Conservation (phyloP, 2,888 invertebrate genomes). For the Drosophila rubida region DNA sequence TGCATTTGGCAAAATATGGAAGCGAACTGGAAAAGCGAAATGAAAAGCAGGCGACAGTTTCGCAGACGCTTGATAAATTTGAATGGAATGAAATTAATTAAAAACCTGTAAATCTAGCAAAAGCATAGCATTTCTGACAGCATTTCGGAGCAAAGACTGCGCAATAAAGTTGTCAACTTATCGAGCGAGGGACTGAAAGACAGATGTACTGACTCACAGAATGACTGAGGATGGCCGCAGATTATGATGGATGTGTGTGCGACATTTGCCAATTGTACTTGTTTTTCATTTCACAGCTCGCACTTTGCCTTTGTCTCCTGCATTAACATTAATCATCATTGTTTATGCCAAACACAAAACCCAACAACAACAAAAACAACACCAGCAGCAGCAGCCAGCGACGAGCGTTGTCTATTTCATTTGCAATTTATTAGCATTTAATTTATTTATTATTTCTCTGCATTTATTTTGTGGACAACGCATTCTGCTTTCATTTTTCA, state of each 20-base stretch:
- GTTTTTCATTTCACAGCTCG: slow-evolving; percentile 7
- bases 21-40: slow-evolving; percentile 23
- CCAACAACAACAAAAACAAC: too few species aligned
- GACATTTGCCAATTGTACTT: slow-evolving; percentile 67
- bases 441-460: slow-evolving; percentile 51
- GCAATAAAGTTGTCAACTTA: slow-evolving; percentile 60
- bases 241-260: slow-evolving; percentile 68
- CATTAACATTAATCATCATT: slow-evolving; percentile 65
- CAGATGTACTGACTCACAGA: slow-evolving; percentile 10
- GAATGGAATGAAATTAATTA: slow-evolving; percentile 74
- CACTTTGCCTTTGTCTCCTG: slow-evolving; percentile 43
- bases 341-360: slow-evolving; percentile 46
- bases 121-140: slow-evolving; percentile 47
- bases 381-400: neutral
- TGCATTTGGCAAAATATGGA: slow-evolving; percentile 29
- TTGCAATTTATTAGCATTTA: slow-evolving; percentile 69
- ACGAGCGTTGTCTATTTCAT: slow-evolving; percentile 40
- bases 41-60: slow-evolving; percentile 37
- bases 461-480: slow-evolving; percentile 25
- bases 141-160: too few species aligned
- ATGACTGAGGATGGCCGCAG: slow-evolving; percentile 28
- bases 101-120: slow-evolving; percentile 72
- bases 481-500: slow-evolving; percentile 2
- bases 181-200: neutral
- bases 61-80: slow-evolving; percentile 65